Evolutionary conservation across 2,797 vertebrate species (phyloP).

Genomic region (Muscicapa comitata): DNA sequence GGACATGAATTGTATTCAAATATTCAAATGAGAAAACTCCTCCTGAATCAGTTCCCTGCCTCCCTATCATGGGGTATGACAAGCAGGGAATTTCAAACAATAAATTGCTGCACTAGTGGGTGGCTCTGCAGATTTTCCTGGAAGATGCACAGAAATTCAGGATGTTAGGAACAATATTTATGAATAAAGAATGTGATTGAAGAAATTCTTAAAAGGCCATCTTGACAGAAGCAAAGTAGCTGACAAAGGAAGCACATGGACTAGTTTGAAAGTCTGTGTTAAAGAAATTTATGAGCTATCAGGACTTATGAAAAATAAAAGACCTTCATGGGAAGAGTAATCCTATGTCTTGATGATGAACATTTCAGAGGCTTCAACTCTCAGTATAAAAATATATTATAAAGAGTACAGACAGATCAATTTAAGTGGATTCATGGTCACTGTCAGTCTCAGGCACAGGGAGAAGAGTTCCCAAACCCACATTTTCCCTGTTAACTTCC

Average conservation of each 20-base stretch:
- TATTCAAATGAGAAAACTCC: neutral
- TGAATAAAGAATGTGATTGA: neutral
- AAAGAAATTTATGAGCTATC: neutral
- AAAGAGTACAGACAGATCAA: neutral
- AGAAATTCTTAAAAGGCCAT: neutral
- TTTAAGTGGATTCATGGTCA: rapidly evolving
- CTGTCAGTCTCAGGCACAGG: neutral
- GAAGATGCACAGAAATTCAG: neutral
- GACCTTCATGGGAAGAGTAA: neutral
- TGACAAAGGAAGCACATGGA: rapidly evolving
- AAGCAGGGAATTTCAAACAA: neutral
- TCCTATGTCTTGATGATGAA: neutral
- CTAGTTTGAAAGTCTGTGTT: neutral
- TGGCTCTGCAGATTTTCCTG: neutral
- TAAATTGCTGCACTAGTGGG: neutral
- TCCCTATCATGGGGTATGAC: neutral
- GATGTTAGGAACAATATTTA: neutral
- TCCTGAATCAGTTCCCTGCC: neutral
- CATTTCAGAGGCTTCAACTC: neutral
- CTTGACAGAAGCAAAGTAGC: neutral
- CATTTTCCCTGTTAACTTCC: neutral
- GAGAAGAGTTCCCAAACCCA: neutral
- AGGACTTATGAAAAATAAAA: neutral
- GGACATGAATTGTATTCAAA: neutral
- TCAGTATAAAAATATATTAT: neutral